A percentile compares a stretch with the other conserved stretches of the same genome.
Conservation (phyloP, 2,888 invertebrate species). For the Tineola bisselliella region DNA sequence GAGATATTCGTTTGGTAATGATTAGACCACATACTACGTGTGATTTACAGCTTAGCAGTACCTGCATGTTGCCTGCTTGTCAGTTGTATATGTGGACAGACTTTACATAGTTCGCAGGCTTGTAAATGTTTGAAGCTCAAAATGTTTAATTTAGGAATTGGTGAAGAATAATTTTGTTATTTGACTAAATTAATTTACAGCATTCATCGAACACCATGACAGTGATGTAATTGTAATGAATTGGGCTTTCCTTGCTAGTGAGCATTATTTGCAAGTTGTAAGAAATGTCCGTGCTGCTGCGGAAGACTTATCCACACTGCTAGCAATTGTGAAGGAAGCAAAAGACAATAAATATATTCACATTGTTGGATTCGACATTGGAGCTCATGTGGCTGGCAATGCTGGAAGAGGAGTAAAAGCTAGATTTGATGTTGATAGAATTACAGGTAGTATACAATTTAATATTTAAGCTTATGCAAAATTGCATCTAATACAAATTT, state of each 20-base stretch:
- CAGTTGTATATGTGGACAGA: too few species aligned
- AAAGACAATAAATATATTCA: conserved; percentile 9
- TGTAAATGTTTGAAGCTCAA: too few species aligned
- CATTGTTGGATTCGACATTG: conserved; percentile 17
- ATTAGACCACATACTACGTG: too few species aligned
- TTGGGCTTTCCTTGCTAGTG: conserved; percentile 6
- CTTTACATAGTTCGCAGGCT: too few species aligned
- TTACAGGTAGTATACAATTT: conserved; percentile 15
- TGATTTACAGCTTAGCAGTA: too few species aligned
- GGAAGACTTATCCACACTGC: not conserved
- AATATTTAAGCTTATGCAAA: not conserved
- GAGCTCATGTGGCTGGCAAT: conserved; percentile 17
- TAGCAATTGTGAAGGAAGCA: not conserved
- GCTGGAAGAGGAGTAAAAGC: conserved; percentile 14
- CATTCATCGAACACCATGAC: not conserved
- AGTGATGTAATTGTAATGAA: conserved; percentile 3
- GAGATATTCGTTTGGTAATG: too few species aligned
- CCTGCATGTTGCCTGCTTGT: too few species aligned
- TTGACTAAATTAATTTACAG: not conserved
- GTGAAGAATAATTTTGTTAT: not conserved
- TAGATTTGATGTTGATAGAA: conserved; percentile 14
- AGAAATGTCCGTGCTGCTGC: not conserved
- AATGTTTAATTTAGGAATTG: too few species aligned
- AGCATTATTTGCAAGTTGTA: not conserved
- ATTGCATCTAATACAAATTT: not conserved